Evolutionary conservation across 2,797 vertebrate genomes (phyloP).

Genomic region (Nannoperca australis): DNA sequence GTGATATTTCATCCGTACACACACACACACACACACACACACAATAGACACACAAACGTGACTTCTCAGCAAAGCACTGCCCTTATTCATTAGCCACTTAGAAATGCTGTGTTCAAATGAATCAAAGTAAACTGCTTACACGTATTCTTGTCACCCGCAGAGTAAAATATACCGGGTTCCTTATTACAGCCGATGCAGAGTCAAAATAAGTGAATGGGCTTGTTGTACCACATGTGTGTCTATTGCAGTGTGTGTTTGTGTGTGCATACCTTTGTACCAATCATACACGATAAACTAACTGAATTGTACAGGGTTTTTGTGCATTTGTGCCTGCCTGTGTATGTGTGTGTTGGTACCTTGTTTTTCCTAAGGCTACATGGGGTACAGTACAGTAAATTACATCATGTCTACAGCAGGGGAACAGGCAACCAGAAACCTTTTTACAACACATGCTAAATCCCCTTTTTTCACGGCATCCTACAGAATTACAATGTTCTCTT

Average conservation of each 20-base stretch:
- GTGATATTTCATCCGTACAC: conserved; percentile 71
- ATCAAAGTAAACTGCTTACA: conserved; percentile 80
- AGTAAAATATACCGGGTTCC: conserved; percentile 63
- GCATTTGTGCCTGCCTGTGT: not conserved
- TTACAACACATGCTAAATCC: conserved; percentile 60
- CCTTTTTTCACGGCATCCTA: conserved; percentile 61
- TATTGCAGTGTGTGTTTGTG: not conserved
- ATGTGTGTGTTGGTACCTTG: conserved; percentile 23
- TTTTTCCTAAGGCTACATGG: conserved; percentile 37
- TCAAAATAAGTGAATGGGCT: conserved; percentile 46
- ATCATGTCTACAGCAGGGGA: conserved; percentile 62
- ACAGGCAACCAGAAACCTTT: conserved; percentile 56
- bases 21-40: conserved; percentile 13
- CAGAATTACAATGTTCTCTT: conserved; percentile 66
- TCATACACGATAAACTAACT: conserved; percentile 15
- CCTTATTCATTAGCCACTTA: conserved; percentile 76
- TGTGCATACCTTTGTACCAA: not conserved
- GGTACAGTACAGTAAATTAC: conserved; percentile 60
- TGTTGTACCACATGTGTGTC: conserved; percentile 9
- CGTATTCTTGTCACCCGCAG: conserved; percentile 65
- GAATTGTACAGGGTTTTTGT: not conserved
- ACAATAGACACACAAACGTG: conserved; percentile 56
- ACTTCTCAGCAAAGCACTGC: conserved; percentile 74
- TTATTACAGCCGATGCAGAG: conserved; percentile 36
- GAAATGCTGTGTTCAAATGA: conserved; percentile 71